Base-by-base conservation (phyloP, 2,888 invertebrate species). In the Agapostemon virescens region DNA sequence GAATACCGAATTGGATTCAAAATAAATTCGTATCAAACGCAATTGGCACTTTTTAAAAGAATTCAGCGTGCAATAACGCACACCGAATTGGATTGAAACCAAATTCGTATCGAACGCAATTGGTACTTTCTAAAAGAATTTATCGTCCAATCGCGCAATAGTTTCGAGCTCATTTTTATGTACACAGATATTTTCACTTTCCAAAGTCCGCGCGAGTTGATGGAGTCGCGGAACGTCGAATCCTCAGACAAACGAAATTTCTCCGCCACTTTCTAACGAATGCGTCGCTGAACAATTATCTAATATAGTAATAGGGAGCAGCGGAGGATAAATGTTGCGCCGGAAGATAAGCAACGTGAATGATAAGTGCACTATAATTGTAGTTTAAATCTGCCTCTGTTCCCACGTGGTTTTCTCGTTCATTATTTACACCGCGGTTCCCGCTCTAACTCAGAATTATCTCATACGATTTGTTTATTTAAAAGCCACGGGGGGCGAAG, bases 391-490 rank as follows among this genome's bases (percentile, higher is more conserved):
- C 63, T 36, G 63, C 63, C 36, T 36, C 63, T 23, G 36, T 63
- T 63, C 63, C 63, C 63, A 63, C 63, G 63, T 63, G 61, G 33
- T 63, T 36, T n/a, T 61, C 63, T n/a, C 63, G 63, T 63, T 63
- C 63, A 36, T 63, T 63, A 63, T 36, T 36, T 36, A 63, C 63
- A 9, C 0, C 20, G 36, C 63, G n/a, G 63, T 63, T 36, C 63
- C 63, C 63, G 63, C 63, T 63, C 63, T n/a, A 36, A 63, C 36
- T 33, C 36, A n/a, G 63, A 63, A 63, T 63, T 63, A 36, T 63
- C 33, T 36, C 63, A 63, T 63, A 33, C 36, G 70, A 67, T 61
- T 63, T 11, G 58, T 33, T 70, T 77, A 30, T 77, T 71, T 23
- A 64, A 72, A 77, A 68, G 15, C 0, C 1, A 11, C 5, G 30